phyloP scores from a whole-genome alignment of 30 jellyfish, hydroid and myxozoan genomes.

The Hydractinia symbiolongicarpus region DNA sequence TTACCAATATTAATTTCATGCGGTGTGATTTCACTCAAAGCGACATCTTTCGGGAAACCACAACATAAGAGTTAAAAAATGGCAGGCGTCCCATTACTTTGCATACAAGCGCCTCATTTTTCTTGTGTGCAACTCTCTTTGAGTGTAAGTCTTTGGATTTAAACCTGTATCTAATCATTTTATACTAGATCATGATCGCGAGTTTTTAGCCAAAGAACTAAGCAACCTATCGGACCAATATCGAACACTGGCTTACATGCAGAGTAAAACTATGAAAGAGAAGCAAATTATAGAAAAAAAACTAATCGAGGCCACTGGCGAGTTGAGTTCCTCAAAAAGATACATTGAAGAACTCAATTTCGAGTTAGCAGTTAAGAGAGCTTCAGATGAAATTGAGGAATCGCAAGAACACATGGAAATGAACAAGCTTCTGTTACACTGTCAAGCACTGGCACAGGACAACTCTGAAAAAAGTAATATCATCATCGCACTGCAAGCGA shows the following conservation, averaged over 20 bases:
- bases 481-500: conserved; percentile 22
- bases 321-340: not conserved
- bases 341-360: conserved; percentile 4
- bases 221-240: conserved; percentile 16
- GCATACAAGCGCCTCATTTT: too few relatives aligned
- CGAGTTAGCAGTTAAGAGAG: not conserved
- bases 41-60: too few relatives aligned
- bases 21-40: too few relatives aligned
- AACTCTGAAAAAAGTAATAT: conserved; percentile 17
- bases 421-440: not conserved
- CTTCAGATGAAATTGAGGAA: not conserved
- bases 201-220: conserved; percentile 12
- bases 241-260: not conserved
- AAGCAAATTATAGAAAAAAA: conserved; percentile 8
- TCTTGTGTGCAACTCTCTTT: too few relatives aligned
- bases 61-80: too few relatives aligned
- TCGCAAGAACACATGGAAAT: not conserved
- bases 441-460: conserved; percentile 24
- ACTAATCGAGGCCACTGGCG: conserved; percentile 1
- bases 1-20: too few relatives aligned
- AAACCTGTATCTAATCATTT: too few relatives aligned
- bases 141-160: too few relatives aligned
- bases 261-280: not conserved
- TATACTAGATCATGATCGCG: conserved; percentile 12
- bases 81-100: too few relatives aligned